These are phyloP conservation scores for Gymnothorax javanicus DNA, from an alignment of 2,797 vertebrate species.

Conservation along the genomic window DNA sequence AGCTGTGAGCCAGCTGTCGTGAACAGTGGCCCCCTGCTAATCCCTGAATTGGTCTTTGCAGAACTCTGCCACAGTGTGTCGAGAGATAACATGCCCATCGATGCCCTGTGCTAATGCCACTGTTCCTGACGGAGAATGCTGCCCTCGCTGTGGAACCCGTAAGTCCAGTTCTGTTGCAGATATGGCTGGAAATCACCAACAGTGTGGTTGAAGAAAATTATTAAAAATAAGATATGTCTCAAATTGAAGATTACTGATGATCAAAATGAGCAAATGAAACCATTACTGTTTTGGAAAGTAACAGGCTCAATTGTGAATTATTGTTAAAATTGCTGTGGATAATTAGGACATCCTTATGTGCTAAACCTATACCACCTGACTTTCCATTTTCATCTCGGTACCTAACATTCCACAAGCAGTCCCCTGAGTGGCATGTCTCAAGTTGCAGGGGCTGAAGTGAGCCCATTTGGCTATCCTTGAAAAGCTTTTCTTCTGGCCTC, in stretches of 20 bases:
- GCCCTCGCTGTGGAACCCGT: conserved; percentile 88
- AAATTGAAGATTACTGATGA: background rate
- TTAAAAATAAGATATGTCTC: background rate
- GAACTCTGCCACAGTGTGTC: conserved; percentile 94
- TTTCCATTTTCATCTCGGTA: conserved; percentile 19
- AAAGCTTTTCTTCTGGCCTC: conserved; percentile 48
- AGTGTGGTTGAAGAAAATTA: background rate
- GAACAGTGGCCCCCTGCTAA: conserved; percentile 48
- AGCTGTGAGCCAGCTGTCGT: conserved; percentile 26
- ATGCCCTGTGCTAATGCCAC: conserved; percentile 94
- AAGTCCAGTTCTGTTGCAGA: conserved; percentile 61
- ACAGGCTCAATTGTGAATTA: too few relatives aligned
- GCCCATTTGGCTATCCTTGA: conserved; percentile 31
- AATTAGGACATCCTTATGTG: conserved; percentile 12
- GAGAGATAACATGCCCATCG: conserved; percentile 93
- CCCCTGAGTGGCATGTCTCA: conserved; percentile 22
- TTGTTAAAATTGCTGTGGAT: too few relatives aligned
- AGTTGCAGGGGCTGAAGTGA: conserved; percentile 30
- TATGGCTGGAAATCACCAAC: background rate
- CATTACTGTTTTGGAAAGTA: background rate
- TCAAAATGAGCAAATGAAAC: background rate
- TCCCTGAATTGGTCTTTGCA: conserved; percentile 58
- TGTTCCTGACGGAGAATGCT: conserved; percentile 95
- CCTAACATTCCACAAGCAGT: conserved; percentile 25
- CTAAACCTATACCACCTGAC: conserved; percentile 27